Evolutionary conservation across 2,888 invertebrate genomes (phyloP).

Genomic region (Zeuzera pyrina): DNA sequence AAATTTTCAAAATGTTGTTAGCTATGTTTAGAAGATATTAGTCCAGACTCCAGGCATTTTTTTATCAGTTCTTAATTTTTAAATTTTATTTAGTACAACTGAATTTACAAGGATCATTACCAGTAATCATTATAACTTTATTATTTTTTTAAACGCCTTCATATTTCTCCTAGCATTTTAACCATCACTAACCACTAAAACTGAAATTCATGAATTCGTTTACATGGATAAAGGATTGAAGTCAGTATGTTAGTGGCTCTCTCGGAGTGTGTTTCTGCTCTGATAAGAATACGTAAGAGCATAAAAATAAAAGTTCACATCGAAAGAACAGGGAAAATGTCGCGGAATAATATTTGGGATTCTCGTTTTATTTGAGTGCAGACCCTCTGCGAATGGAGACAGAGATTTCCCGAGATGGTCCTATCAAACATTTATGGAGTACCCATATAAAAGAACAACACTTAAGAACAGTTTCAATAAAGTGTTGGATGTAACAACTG

Average conservation of each 20-base stretch:
- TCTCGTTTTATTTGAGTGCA: conserved; percentile 70
- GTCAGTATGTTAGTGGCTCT: conserved; percentile 63
- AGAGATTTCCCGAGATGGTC: conserved; percentile 71
- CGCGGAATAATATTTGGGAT: conserved; percentile 71
- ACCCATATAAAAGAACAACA: conserved; percentile 71
- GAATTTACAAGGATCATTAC: too few relatives aligned
- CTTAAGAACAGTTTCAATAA: conserved; percentile 70
- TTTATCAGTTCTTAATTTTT: too few relatives aligned
- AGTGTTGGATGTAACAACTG: conserved; percentile 48
- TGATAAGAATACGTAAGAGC: conserved; percentile 68
- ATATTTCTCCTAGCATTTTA: too few relatives aligned
- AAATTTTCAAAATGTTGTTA: too few relatives aligned
- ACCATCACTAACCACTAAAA: too few relatives aligned
- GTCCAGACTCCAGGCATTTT: too few relatives aligned
- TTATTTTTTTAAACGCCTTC: too few relatives aligned
- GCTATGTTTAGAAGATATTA: too few relatives aligned
- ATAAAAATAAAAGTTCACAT: conserved; percentile 74
- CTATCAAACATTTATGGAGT: conserved; percentile 73
- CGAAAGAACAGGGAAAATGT: conserved; percentile 66
- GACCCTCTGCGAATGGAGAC: conserved; percentile 70
- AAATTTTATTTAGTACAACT: too few relatives aligned
- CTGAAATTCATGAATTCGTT: too few relatives aligned
- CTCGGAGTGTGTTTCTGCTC: conserved; percentile 59
- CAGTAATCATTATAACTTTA: too few relatives aligned
- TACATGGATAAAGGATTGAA: conserved; percentile 55